These are phyloP conservation scores for Drosophila oshimai DNA, from an alignment of 1,140 invertebrate genomes.

Conservation along the genomic window DNA sequence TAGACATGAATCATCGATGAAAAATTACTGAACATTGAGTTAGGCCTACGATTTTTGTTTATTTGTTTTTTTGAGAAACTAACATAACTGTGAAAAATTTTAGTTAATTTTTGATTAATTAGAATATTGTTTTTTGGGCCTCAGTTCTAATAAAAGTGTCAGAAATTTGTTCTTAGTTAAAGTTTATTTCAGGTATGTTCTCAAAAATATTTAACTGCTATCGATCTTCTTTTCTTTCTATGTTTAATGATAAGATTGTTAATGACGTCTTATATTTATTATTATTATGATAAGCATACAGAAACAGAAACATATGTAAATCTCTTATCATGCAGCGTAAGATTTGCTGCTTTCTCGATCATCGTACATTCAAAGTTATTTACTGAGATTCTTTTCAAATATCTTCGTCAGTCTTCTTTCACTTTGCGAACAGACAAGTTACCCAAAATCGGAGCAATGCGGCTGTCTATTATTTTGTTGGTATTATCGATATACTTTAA, in stretches of 20 bases:
- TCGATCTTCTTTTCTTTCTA: no score
- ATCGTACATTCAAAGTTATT: not conserved
- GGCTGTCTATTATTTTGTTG: not conserved
- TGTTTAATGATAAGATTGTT: no score
- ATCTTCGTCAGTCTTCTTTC: not conserved
- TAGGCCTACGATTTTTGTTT: not conserved
- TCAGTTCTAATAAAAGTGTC: no score
- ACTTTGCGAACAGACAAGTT: not conserved
- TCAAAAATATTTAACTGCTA: no score
- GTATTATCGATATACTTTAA: not conserved
- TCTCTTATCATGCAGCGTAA: conserved; percentile 8
- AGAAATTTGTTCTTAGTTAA: no score
- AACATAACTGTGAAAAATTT: no score
- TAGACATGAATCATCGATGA: conserved; percentile 41
- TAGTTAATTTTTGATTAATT: no score
- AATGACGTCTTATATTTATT: not conserved
- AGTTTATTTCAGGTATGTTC: no score
- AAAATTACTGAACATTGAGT: not conserved
- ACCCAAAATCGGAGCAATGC: not conserved
- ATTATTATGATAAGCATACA: not conserved
- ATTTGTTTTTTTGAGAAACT: not conserved
- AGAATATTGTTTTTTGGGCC: no score
- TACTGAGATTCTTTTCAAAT: not conserved
- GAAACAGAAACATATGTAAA: not conserved
- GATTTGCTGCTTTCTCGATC: conserved; percentile 11